Conservation (phyloP, 2,888 invertebrate species). For the Arctia plantaginis region DNA sequence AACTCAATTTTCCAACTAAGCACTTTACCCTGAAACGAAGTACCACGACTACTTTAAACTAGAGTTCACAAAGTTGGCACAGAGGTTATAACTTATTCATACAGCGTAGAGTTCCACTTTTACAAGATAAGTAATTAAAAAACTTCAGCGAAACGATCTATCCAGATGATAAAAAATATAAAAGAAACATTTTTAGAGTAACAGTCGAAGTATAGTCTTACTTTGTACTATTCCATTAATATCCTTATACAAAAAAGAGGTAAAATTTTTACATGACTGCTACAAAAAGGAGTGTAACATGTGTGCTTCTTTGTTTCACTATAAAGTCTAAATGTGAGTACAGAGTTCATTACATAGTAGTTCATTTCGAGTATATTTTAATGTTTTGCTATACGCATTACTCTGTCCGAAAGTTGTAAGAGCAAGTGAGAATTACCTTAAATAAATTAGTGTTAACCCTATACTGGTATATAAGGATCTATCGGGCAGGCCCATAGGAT, state of each 20-base stretch:
- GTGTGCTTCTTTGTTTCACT: background rate
- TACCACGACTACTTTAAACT: background rate
- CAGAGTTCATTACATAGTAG: background rate
- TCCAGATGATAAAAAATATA: background rate
- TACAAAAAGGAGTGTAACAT: background rate
- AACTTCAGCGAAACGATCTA: background rate
- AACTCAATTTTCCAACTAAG: background rate
- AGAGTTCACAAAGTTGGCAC: slow-evolving; percentile 3
- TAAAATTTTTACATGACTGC: background rate
- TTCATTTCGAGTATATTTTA: background rate
- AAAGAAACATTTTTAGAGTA: background rate
- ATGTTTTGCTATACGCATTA: too few relatives aligned
- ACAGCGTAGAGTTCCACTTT: slow-evolving; percentile 5
- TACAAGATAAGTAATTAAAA: slow-evolving; percentile 11
- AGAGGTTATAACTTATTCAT: slow-evolving; percentile 10
- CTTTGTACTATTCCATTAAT: background rate
- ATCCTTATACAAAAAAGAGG: background rate
- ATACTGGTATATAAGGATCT: too few relatives aligned
- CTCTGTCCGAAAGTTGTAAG: too few relatives aligned
- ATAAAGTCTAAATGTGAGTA: background rate
- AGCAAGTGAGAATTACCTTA: too few relatives aligned
- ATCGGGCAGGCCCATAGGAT: too few relatives aligned
- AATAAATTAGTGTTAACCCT: too few relatives aligned
- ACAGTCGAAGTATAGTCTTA: background rate
- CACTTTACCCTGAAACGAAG: slow-evolving; percentile 4